phyloP scores from a whole-genome alignment of 2,113 vertebrate species.

The Micronycteris hirsuta region DNA sequence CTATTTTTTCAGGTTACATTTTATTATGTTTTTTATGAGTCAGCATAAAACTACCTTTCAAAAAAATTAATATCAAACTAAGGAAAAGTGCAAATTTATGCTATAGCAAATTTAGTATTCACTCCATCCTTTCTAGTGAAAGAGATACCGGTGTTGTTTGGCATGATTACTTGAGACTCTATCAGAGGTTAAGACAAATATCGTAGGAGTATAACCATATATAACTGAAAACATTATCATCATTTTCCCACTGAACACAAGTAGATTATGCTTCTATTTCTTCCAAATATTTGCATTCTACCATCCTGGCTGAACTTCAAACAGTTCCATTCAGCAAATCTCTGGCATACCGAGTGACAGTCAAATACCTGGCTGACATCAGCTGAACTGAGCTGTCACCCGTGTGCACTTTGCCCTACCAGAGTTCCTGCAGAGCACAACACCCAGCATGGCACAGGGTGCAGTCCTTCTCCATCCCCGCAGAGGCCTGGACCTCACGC shows the following conservation, averaged over 20 bases:
- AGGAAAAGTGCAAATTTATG: not conserved
- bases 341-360: not conserved
- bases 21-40: not conserved
- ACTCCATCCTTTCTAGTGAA: not conserved
- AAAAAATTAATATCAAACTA: not conserved
- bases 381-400: not conserved
- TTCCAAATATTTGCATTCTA: not conserved
- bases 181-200: not conserved
- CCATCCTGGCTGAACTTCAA: not conserved
- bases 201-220: not conserved
- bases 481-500: not conserved
- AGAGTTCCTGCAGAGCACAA: not conserved
- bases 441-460: not conserved
- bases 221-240: not conserved
- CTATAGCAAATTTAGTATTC: not conserved
- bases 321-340: not conserved
- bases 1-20: not conserved
- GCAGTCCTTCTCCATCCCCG: not conserved
- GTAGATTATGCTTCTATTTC: not conserved
- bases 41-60: constrained; percentile 27
- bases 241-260: not conserved
- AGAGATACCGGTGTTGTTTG: not conserved
- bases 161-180: not conserved
- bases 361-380: not conserved
- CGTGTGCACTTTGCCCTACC: not conserved